These are phyloP conservation scores for Drosophila carrolli DNA, from an alignment of 1,140 invertebrate genomes.

Conservation along the genomic window DNA sequence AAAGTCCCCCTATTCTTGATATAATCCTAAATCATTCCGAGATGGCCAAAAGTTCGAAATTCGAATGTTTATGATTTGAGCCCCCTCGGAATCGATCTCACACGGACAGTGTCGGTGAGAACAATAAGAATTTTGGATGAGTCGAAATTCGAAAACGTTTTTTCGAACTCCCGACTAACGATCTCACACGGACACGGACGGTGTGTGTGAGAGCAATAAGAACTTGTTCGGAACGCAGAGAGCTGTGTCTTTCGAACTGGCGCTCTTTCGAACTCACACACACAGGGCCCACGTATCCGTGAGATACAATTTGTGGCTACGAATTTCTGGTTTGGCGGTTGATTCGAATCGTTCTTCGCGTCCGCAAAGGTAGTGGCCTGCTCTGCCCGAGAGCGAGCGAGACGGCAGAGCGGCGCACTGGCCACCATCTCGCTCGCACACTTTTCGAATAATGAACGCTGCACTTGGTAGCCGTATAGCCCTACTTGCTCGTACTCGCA, in stretches of 20 bases:
- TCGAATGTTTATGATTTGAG: conserved; percentile 36
- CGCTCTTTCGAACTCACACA: conserved; percentile 71
- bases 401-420: conserved; percentile 40
- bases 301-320: conserved; percentile 62
- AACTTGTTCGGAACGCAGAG: conserved; percentile 56
- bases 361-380: conserved; percentile 62
- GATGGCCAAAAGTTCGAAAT: conserved; percentile 13
- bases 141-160: conserved; percentile 6
- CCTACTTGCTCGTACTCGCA: conserved; percentile 74
- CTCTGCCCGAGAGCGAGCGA: conserved; percentile 39
- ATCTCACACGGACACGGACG: conserved; percentile 42
- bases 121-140: conserved; percentile 30
- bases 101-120: conserved; percentile 45
- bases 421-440: conserved; percentile 53
- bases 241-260: conserved; percentile 51
- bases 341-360: conserved; percentile 54
- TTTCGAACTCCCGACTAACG: conserved; percentile 20
- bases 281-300: conserved; percentile 24
- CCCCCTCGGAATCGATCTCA: conserved; percentile 37
- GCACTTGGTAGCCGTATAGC: conserved; percentile 57
- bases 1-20: conserved; percentile 6
- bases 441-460: conserved; percentile 59
- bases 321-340: conserved; percentile 62
- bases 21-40: conserved; percentile 6
- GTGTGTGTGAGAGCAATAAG: conserved; percentile 70